These are phyloP conservation scores for Strigamia crassipes DNA, from an alignment of 2,888 invertebrate species.

Conservation along the genomic window DNA sequence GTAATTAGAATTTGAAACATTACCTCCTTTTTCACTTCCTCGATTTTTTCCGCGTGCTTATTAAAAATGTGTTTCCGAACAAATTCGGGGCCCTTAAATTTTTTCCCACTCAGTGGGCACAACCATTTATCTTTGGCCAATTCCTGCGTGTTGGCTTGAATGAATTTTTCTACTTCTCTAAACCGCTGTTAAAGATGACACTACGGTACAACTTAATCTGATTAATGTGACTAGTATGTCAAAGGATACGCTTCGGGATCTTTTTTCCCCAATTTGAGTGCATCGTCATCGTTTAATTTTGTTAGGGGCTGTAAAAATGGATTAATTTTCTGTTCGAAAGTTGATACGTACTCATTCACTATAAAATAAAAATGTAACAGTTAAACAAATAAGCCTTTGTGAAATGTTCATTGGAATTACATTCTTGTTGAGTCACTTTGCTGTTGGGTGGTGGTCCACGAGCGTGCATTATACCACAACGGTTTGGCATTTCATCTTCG, in stretches of 20 bases:
- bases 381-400: neutral
- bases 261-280: conserved; percentile 82
- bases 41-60: conserved; percentile 95
- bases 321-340: conserved; percentile 89
- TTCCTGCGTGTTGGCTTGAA: conserved; percentile 94
- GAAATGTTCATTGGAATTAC: conserved; percentile 53
- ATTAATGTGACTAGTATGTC: neutral
- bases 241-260: conserved; percentile 66
- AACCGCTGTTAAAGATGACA: neutral
- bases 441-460: conserved; percentile 84
- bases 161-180: conserved; percentile 87
- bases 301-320: conserved; percentile 81
- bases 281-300: conserved; percentile 72
- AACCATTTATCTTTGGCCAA: conserved; percentile 98
- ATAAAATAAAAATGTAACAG: conserved; percentile 52
- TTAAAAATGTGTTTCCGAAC: conserved; percentile 98
- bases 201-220: no score
- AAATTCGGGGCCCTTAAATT: conserved; percentile 98
- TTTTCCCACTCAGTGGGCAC: conserved; percentile 97
- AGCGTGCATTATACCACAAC: conserved; percentile 97
- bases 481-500: conserved; percentile 99
- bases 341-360: conserved; percentile 62
- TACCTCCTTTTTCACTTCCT: conserved; percentile 94
- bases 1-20: conserved; percentile 20
- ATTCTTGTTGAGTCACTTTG: conserved; percentile 65